Conservation (phyloP, 2,888 invertebrate species). For the Agrochola litura region DNA sequence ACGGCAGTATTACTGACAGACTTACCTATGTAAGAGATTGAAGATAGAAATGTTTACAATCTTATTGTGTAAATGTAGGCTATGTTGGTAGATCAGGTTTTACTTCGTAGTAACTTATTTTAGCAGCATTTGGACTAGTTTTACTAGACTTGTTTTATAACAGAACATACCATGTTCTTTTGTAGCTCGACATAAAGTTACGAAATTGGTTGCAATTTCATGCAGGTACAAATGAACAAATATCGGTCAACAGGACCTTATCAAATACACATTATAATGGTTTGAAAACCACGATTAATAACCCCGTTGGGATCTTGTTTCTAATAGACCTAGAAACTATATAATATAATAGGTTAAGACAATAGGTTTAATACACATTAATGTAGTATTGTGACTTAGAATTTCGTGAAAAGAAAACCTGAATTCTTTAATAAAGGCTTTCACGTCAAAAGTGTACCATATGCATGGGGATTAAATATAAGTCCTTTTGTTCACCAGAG, state of each 20-base stretch:
- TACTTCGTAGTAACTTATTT: background rate
- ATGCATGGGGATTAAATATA: background rate
- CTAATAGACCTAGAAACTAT: too few relatives aligned
- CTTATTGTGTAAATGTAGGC: conserved; percentile 17
- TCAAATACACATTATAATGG: too few relatives aligned
- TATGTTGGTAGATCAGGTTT: background rate
- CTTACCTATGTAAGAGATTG: conserved; percentile 52
- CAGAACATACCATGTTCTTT: background rate
- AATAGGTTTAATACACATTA: too few relatives aligned
- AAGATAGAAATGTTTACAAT: conserved; percentile 42
- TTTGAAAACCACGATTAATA: too few relatives aligned
- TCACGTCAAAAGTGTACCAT: background rate
- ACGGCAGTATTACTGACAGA: conserved; percentile 70
- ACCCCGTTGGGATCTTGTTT: too few relatives aligned
- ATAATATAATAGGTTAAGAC: too few relatives aligned
- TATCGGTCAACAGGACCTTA: too few relatives aligned
- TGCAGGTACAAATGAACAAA: background rate
- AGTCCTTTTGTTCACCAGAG: too few relatives aligned
- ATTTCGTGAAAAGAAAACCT: too few relatives aligned
- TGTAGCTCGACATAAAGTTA: background rate
- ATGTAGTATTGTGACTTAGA: too few relatives aligned
- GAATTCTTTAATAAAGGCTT: background rate
- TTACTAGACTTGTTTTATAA: background rate
- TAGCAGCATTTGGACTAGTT: too few relatives aligned
- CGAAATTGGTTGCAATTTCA: background rate